Conservation (phyloP, 1,140 invertebrate genomes). For the Copidosoma floridanum region DNA sequence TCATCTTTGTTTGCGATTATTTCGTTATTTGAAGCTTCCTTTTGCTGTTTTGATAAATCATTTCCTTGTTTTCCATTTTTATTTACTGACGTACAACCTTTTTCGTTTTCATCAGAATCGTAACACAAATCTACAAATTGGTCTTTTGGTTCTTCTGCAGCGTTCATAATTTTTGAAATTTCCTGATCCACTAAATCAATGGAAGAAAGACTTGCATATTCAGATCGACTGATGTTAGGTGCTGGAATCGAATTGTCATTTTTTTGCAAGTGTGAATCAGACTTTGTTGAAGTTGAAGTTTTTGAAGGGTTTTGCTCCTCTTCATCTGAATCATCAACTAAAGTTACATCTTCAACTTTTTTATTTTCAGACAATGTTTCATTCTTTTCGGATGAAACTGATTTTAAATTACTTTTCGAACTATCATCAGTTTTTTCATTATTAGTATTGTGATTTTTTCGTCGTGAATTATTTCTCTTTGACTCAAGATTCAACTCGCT, state of each 20-base stretch:
- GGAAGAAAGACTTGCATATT: too few species aligned
- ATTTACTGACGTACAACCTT: too few species aligned
- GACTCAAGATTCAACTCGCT: constrained; percentile 11
- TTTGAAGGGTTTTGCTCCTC: too few species aligned
- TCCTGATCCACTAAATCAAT: neutral
- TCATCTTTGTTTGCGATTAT: neutral
- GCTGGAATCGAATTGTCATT: too few species aligned
- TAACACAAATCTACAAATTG: constrained; percentile 7
- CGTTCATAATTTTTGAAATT: neutral
- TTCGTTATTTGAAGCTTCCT: too few species aligned
- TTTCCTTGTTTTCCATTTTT: too few species aligned
- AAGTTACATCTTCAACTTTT: constrained; percentile 13
- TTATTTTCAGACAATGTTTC: neutral
- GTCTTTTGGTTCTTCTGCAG: neutral
- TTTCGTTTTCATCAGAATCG: constrained; percentile 19
- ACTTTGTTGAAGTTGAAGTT: too few species aligned
- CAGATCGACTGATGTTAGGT: too few species aligned
- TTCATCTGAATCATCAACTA: constrained; percentile 23
- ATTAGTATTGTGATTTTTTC: neutral
- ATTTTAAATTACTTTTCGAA: neutral
- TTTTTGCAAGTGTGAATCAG: too few species aligned
- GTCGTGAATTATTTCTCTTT: neutral
- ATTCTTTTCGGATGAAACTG: neutral
- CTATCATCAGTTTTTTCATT: neutral
- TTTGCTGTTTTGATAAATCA: too few species aligned